Evolutionary conservation across 1,140 invertebrate genomes (phyloP), one percentile per base, ranked within the genome.

Genomic region (Pachyrhynchus sulphureomaculatus): DNA sequence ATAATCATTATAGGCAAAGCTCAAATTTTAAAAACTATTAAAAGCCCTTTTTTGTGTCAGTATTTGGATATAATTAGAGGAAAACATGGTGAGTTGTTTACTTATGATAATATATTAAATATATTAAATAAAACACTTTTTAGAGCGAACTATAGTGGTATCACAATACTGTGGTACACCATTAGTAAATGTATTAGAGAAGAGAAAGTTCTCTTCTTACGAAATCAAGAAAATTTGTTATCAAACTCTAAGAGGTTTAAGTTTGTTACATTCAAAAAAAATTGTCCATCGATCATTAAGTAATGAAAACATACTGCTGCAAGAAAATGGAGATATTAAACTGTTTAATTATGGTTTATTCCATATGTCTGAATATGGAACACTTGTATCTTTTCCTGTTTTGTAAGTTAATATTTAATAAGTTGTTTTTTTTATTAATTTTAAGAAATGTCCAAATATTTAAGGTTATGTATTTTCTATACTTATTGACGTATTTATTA

Each of bases 331-430:
- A 29, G 81, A 86, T 71, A 86, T 93, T 0, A 94, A 96, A 74
- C 72, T 98, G 23, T 93, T 92, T 68, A 95, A 96, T 77, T 97
- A 92, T 83, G 96, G 95, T 8, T 76, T 96, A 48, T 94, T 90
- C 79, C 88, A 92, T 72, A 95, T 97, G 88, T 96, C 94, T 17
- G 87, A 89, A 70, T 79, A 80, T 72, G 93, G 92, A 41, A 84
- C 83, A 67, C 85, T 90, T 76, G 92, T 98, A 5, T 85, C 89
- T 10, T 98, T 98, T 84, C 95, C 95, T 47, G 88, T 97, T 69
- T 92, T 93, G 87, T 93, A 82, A 79, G 80, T 80, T 53, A 64
- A 39, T 18, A 32, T 58, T 32, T 32, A 51, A 63, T 41, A 47
- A 47, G 36, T n/a, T n/a, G 32, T 33, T 49, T 23, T n/a, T 36